phyloP scores from a whole-genome alignment of 2,113 vertebrate species.

The Leptodactylus fuscus region DNA sequence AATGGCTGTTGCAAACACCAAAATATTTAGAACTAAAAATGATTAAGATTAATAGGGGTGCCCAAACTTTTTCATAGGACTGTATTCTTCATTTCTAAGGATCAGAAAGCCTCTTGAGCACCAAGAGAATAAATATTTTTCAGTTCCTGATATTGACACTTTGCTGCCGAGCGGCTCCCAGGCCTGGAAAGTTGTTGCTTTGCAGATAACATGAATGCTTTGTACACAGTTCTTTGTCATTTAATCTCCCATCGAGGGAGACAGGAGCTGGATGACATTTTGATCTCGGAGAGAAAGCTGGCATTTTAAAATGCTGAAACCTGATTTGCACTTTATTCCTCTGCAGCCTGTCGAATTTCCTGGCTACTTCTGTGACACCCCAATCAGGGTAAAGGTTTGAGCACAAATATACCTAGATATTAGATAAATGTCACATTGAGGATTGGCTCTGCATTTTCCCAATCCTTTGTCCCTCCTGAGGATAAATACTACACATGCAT shows the following conservation, averaged over 20 bases:
- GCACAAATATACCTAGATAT: not conserved
- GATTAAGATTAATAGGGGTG: no score
- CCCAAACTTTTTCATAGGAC: no score
- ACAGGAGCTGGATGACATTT: conserved; percentile 46
- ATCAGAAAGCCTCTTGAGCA: conserved; percentile 2
- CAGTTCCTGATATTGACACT: conserved; percentile 14
- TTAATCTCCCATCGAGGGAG: conserved; percentile 33
- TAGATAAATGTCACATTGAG: not conserved
- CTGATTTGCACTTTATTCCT: conserved; percentile 24
- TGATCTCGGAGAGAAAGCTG: conserved; percentile 27
- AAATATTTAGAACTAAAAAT: no score
- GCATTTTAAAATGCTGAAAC: conserved; percentile 49
- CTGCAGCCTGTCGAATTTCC: conserved; percentile 1
- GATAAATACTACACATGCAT: no score
- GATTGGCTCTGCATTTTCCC: not conserved
- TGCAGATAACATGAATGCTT: conserved; percentile 37
- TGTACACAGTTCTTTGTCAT: conserved; percentile 32
- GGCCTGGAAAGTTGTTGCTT: conserved; percentile 37
- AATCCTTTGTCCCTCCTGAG: not conserved
- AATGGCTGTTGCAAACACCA: no score
- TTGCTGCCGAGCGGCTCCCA: conserved; percentile 27
- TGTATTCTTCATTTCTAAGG: conserved; percentile 34
- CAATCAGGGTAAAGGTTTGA: not conserved
- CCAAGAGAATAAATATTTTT: conserved; percentile 37
- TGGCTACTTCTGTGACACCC: not conserved